A percentile compares a stretch with the other conserved stretches of the same genome.
Conservation (phyloP, 2,113 vertebrate genomes). For the Pionites leucogaster region DNA sequence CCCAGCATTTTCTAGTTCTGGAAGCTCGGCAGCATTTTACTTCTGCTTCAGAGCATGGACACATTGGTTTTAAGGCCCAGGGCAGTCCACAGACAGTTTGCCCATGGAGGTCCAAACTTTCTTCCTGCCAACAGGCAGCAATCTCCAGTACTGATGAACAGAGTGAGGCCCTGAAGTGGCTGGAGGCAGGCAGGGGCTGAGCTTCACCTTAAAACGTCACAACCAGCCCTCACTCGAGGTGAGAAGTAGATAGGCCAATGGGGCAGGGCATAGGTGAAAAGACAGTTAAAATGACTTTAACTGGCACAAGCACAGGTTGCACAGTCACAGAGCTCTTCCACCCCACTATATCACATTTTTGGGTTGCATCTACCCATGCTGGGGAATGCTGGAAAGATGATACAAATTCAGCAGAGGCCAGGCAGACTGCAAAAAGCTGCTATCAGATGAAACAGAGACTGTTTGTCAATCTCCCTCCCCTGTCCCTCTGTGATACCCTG, state of each 20-base stretch:
- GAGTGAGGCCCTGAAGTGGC: background rate
- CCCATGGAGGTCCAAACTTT: rapidly evolving
- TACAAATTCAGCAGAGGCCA: background rate
- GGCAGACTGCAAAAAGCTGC: background rate
- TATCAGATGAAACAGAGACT: background rate
- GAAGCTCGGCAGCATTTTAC: background rate
- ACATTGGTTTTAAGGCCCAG: background rate
- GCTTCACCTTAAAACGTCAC: background rate
- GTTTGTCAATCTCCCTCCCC: background rate
- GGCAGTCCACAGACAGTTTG: background rate
- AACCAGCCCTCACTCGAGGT: background rate
- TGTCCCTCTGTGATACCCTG: background rate
- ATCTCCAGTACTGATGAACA: background rate
- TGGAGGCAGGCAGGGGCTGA: background rate
- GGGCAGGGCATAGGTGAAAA: background rate
- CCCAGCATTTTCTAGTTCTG: background rate
- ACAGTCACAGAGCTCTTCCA: rapidly evolving
- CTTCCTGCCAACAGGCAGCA: background rate
- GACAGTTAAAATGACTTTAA: background rate
- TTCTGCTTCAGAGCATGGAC: background rate
- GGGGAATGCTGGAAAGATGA: background rate
- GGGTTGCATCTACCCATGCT: background rate
- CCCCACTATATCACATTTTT: background rate
- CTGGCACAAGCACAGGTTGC: background rate
- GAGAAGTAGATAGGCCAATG: background rate